phyloP scores from a whole-genome alignment of 2,797 vertebrate genomes.

The Dermochelys coriacea region DNA sequence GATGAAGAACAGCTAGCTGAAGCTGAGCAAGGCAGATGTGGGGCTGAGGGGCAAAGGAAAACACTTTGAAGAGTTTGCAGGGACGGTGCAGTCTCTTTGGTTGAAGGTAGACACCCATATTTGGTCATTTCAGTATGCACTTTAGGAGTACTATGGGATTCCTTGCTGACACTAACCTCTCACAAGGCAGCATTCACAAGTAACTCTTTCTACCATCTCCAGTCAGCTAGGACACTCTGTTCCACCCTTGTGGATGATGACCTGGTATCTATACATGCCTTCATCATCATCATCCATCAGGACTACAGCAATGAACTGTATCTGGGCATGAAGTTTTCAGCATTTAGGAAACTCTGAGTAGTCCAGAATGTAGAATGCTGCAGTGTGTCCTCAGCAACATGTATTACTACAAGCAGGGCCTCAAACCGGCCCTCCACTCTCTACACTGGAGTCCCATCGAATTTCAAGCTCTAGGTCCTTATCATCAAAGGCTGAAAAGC shows the following conservation, averaged over 20 bases:
- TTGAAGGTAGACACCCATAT: neutral
- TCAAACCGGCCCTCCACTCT: neutral
- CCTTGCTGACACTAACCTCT: neutral
- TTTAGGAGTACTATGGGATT: neutral
- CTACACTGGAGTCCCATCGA: neutral
- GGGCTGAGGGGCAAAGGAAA: neutral
- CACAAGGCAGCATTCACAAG: neutral
- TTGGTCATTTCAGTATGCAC: neutral
- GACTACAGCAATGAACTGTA: neutral
- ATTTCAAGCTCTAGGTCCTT: neutral
- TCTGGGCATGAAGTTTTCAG: neutral
- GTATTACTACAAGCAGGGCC: neutral
- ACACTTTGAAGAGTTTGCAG: neutral
- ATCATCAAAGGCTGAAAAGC: neutral
- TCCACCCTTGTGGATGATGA: neutral
- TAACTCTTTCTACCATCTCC: neutral
- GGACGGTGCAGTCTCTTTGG: neutral
- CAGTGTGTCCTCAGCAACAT: neutral
- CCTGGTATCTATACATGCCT: neutral
- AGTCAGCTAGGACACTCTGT: neutral
- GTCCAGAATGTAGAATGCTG: neutral
- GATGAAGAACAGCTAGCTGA: neutral
- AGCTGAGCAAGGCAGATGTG: neutral
- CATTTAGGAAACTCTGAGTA: neutral
- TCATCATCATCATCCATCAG: neutral